Evolutionary conservation across 2,113 vertebrate species (phyloP), one percentile per base, ranked within the genome.

Genomic region (Periophthalmodon schlosseri): DNA sequence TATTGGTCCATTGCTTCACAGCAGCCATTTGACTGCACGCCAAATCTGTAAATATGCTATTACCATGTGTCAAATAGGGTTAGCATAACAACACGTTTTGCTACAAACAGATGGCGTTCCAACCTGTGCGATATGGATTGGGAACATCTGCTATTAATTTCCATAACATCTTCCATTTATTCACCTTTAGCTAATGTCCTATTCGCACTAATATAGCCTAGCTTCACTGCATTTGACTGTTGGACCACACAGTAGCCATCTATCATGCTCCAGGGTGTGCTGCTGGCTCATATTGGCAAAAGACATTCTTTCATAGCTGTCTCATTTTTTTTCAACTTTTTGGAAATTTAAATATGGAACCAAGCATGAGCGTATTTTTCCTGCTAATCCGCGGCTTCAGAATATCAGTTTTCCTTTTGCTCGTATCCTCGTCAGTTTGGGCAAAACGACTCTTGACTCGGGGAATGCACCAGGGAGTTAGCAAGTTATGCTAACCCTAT

Each of bases 371-470:
- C 63, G 50, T 61, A 79, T 68, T 63, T 85, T 79, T 84, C 74
- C 65, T 24, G 65, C 74, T 76, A 52, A 61, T 76, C 73, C 70
- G 14, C 13, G n/a, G 68, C 15, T 73, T 71, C 4, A 73, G 78
- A 74, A 70, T 44, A 84, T 83, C 60, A 9, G 65, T 87, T 85
- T 87, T 76, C 74, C 79, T 74, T 57, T 77, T 70, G 74, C 81
- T 83, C 83, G 73, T 28, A 50, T 79, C 84, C 80, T 84, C 78
- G 47, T 77, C 71, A 52, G 44, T 65, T 69, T 77, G 58, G 71
- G 28, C 0, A 60, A 67, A 70, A 24, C 14, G 0, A 12, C 36
- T 49, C 64, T 54, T 70, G 74, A 78, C 84, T 70, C 63, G 9
- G 76, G 74, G 73, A 80, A 86, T 77, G 81, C 49, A 0, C 47